phyloP scores from a whole-genome alignment of 2,797 vertebrate species.

The Sternotherus odoratus region DNA sequence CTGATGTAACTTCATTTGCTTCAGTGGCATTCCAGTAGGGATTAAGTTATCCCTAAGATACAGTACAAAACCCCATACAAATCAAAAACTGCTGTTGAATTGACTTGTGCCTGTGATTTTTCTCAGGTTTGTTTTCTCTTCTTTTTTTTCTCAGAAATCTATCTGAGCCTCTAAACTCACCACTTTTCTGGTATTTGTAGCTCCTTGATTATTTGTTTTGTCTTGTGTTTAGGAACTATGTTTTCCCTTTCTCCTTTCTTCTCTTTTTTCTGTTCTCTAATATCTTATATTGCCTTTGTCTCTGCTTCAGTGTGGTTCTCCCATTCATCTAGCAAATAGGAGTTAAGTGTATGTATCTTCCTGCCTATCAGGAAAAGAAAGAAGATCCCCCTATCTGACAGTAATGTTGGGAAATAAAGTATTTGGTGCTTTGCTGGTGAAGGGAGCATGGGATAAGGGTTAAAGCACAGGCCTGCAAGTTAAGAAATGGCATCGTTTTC shows the following conservation, averaged over 20 bases:
- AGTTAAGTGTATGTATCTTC: background rate
- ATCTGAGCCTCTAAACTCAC: background rate
- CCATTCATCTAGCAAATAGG: background rate
- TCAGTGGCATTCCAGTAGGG: background rate
- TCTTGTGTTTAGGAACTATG: background rate
- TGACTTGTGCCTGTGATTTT: background rate
- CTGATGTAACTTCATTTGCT: fast-evolving
- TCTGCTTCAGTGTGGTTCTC: background rate
- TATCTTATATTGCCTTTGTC: background rate
- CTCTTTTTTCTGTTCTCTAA: background rate
- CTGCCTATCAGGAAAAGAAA: background rate
- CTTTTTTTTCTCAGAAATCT: background rate
- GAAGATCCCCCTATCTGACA: background rate
- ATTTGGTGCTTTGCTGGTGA: background rate
- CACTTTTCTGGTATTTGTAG: background rate
- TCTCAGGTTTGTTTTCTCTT: background rate
- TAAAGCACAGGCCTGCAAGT: background rate
- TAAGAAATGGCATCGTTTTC: background rate
- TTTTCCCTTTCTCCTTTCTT: fast-evolving
- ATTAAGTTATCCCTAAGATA: background rate
- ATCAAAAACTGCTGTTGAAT: background rate
- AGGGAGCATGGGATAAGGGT: background rate
- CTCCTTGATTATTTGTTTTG: background rate
- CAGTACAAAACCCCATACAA: background rate
- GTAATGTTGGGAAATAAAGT: background rate